These are phyloP conservation scores for Zapus hudsonius DNA, from an alignment of 2,113 vertebrate genomes.

Conservation along the genomic window DNA sequence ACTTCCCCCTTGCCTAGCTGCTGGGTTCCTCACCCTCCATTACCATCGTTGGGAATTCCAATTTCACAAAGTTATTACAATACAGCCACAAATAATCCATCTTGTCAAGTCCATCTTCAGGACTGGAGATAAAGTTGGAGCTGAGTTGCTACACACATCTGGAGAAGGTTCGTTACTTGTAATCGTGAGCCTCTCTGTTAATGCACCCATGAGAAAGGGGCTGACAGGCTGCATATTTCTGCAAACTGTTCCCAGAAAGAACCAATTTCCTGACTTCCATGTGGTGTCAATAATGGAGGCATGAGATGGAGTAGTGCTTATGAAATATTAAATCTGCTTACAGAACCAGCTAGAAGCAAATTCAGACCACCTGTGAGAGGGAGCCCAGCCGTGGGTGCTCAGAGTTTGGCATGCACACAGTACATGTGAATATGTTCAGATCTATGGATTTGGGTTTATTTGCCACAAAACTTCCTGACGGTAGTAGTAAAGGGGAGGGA, in stretches of 20 bases:
- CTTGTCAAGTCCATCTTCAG: constrained; percentile 87
- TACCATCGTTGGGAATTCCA: constrained; percentile 82
- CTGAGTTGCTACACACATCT: constrained; percentile 92
- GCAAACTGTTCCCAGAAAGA: constrained; percentile 95
- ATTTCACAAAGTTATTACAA: constrained; percentile 79
- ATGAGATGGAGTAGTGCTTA: constrained; percentile 92
- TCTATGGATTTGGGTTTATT: constrained; percentile 72
- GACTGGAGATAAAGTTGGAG: constrained; percentile 86
- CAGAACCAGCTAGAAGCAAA: constrained; percentile 88
- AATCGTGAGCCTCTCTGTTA: constrained; percentile 93
- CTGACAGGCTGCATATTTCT: constrained; percentile 94
- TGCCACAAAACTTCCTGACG: constrained; percentile 81
- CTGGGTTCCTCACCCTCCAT: constrained; percentile 69
- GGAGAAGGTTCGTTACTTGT: constrained; percentile 93
- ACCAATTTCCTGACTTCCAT: constrained; percentile 96
- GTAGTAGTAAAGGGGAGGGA: constrained; percentile 42
- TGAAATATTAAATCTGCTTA: constrained; percentile 98
- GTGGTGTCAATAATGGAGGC: constrained; percentile 98
- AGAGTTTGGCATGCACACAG: constrained; percentile 83
- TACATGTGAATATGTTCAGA: constrained; percentile 70
- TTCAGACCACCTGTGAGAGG: constrained; percentile 96
- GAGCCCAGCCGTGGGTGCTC: constrained; percentile 84
- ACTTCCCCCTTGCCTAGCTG: constrained; percentile 54
- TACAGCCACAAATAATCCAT: constrained; percentile 86
- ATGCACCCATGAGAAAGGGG: constrained; percentile 91